Conservation (phyloP, 2,888 invertebrate species). For the Macrophya annulata region DNA sequence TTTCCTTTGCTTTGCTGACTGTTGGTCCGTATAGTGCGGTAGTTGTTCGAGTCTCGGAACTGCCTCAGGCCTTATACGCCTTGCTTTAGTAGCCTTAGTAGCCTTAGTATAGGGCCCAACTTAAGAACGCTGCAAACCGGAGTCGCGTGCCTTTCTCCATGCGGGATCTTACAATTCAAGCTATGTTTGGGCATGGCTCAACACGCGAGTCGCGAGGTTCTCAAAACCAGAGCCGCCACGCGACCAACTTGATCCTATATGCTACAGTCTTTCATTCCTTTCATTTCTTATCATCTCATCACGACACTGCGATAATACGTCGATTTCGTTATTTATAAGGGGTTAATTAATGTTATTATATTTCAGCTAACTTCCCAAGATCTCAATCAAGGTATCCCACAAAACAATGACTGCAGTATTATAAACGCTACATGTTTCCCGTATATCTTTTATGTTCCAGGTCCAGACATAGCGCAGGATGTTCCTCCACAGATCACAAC, state of each 20-base stretch:
- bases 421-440: too few relatives aligned
- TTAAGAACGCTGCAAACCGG: conserved; percentile 45
- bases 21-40: conserved; percentile 39
- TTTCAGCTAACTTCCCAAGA: too few relatives aligned
- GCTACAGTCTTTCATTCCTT: too few relatives aligned
- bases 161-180: conserved; percentile 50
- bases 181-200: conserved; percentile 55
- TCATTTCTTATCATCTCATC: background rate
- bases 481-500: conserved; percentile 84
- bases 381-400: too few relatives aligned
- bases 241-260: background rate
- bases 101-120: conserved; percentile 34
- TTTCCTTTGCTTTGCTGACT: background rate
- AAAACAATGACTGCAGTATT: too few relatives aligned
- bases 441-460: conserved; percentile 82
- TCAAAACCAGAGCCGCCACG: conserved; percentile 44
- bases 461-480: conserved; percentile 88
- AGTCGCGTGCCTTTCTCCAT: conserved; percentile 56
- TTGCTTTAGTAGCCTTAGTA: conserved; percentile 9
- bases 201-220: conserved; percentile 33
- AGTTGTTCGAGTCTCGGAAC: conserved; percentile 50
- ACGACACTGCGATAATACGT: background rate
- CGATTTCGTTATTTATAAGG: background rate
- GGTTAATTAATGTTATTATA: background rate
- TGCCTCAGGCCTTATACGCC: conserved; percentile 55